Evolutionary conservation across 1,140 invertebrate genomes (phyloP).

Genomic region (Plutomurus gul): DNA sequence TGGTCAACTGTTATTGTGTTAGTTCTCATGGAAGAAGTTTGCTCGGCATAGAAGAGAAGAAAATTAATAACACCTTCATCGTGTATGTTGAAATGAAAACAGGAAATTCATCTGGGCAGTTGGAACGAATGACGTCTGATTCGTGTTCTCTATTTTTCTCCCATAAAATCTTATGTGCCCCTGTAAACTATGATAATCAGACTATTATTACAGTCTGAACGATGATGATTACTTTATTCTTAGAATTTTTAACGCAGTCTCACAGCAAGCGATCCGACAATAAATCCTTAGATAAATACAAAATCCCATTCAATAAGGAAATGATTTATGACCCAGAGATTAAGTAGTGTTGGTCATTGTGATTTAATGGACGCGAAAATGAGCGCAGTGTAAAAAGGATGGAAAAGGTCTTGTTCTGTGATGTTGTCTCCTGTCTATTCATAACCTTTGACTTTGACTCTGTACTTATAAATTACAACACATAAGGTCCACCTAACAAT

Average conservation of each 20-base stretch:
- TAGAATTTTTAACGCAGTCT: background rate
- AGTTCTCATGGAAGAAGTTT: too few relatives aligned
- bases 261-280: background rate
- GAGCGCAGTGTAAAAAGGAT: background rate
- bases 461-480: slow-evolving; percentile 16
- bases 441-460: slow-evolving; percentile 17
- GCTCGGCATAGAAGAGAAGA: background rate
- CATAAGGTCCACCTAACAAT: background rate
- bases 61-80: background rate
- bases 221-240: too few relatives aligned
- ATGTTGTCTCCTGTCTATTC: background rate
- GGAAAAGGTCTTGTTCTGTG: background rate
- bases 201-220: too few relatives aligned
- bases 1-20: too few relatives aligned
- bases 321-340: background rate
- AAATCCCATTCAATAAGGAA: background rate
- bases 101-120: background rate
- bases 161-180: too few relatives aligned
- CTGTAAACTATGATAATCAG: too few relatives aligned
- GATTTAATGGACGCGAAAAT: background rate
- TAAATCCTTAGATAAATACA: background rate
- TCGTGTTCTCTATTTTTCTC: background rate
- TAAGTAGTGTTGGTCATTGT: background rate
- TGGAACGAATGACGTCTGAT: background rate
- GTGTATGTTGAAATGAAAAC: background rate